Percentiles rank a stretch among this genome's conserved stretches.
Conservation (phyloP, 2,113 vertebrate species). For the Macaca mulatta region DNA sequence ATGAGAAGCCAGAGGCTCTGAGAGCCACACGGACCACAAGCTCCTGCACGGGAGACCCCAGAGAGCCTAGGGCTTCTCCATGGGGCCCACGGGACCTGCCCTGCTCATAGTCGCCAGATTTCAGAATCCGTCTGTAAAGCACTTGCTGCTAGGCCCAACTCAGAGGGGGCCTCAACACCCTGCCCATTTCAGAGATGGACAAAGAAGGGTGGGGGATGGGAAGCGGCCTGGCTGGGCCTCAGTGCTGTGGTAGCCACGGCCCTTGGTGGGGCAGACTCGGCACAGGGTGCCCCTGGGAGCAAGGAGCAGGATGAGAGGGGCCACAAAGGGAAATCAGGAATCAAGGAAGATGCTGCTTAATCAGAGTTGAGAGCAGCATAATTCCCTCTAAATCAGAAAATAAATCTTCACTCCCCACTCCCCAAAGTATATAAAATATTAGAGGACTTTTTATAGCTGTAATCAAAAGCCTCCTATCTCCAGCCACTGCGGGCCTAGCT, state of each 20-base stretch:
- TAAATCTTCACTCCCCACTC: constrained; percentile 68
- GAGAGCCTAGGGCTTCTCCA: not conserved
- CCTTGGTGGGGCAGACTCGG: not conserved
- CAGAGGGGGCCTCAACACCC: fast-evolving
- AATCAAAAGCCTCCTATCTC: constrained; percentile 79
- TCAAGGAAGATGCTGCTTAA: constrained; percentile 65
- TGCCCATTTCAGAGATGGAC: fast-evolving
- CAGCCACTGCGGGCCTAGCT: constrained; percentile 76
- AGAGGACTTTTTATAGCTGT: constrained; percentile 75
- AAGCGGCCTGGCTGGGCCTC: fast-evolving
- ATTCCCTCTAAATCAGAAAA: constrained; percentile 78
- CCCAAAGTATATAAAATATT: constrained; percentile 75
- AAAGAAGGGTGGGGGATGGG: not conserved
- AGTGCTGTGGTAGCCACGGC: fast-evolving
- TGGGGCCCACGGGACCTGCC: not conserved
- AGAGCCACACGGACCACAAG: not conserved
- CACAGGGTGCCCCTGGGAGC: not conserved
- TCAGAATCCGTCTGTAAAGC: no score
- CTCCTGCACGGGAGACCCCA: fast-evolving
- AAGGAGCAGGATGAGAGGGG: not conserved
- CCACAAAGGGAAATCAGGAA: constrained; percentile 11
- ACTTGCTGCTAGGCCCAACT: fast-evolving
- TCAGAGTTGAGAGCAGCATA: constrained; percentile 49
- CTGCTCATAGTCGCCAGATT: fast-evolving
- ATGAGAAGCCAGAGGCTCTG: not conserved